phyloP scores from a whole-genome alignment of 2,888 invertebrate species.

The Gastracanthus pulcherrimus region DNA sequence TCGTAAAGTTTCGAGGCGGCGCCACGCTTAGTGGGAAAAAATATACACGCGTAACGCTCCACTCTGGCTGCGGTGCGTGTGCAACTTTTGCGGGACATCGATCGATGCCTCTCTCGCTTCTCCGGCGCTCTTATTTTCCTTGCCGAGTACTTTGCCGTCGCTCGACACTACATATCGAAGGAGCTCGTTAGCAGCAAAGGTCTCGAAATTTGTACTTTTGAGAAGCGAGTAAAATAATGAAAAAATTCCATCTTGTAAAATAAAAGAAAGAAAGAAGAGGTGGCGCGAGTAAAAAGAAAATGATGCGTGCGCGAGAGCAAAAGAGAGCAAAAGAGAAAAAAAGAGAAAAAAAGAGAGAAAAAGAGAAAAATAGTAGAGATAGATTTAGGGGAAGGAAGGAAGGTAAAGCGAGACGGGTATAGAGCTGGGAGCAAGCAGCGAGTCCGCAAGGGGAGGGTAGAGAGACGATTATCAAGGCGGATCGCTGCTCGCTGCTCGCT shows the following conservation, averaged over 20 bases:
- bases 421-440: not conserved
- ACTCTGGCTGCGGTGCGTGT: slow-evolving; percentile 58
- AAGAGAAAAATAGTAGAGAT: slow-evolving; percentile 46
- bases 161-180: not conserved
- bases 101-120: slow-evolving; percentile 62
- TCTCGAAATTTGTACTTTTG: not conserved
- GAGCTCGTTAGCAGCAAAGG: too few species aligned
- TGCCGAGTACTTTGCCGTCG: slow-evolving; percentile 41
- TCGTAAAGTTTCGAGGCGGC: not conserved
- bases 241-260: not conserved
- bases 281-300: slow-evolving; percentile 46
- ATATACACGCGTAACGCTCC: slow-evolving; percentile 35
- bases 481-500: slow-evolving; percentile 65
- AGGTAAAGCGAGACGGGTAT: slow-evolving; percentile 37
- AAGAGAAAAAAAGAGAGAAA: not conserved
- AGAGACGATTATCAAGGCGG: slow-evolving; percentile 67
- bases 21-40: slow-evolving; percentile 23
- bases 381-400: slow-evolving; percentile 47
- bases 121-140: slow-evolving; percentile 41
- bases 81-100: slow-evolving; percentile 72
- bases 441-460: not conserved
- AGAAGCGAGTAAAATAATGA: not conserved
- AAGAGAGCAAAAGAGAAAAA: not conserved
- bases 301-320: slow-evolving; percentile 30
- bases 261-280: slow-evolving; percentile 15